Base-by-base conservation (phyloP, 2,888 invertebrate genomes). In the Dolichomitus sp. region DNA sequence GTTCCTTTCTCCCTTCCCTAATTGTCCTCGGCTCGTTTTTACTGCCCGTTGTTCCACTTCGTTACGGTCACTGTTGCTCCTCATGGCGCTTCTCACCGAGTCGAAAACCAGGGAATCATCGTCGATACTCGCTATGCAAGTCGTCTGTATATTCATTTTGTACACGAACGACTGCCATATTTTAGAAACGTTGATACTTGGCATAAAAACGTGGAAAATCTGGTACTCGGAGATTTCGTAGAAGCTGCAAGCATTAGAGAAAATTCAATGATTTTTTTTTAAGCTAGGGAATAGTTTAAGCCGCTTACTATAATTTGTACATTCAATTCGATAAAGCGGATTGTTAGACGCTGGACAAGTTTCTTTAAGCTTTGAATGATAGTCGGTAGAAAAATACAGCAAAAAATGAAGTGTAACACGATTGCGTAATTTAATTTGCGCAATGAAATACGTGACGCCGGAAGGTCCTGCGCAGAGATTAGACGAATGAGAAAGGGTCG, bases 1-100 rank as follows among this genome's bases (percentile, higher is more conserved):
- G n/a, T n/a, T 42, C 68, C 66, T 63, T 69, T 68, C 72, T 68
- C 61, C 69, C 77, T 59, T 83, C 80, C 88, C 88, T 89, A 90
- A 90, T 90, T 90, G 90, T 90, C 91, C 88, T 88, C 88, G 88
- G 88, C 89, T 87, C 88, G 89, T 89, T 90, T 90, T 90, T 90
- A 90, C 90, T 50, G 87, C 87, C 87, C 89, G 88, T 89, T 89
- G 88, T 89, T 89, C 89, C 89, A 88, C 88, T 90, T 89, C 87
- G 90, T 89, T 87, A 89, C 88, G 88, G 86, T 86, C 87, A 79
- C 69, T 79, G 59, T 69, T 65, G 82, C 75, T 63, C 81, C 73
- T 73, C 76, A 33, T 48, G 30, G 69, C 40, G 65, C 54, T 80
- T 73, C 57, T 61, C 80, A 37, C 17, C 50, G 61, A 74, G 57